Base-by-base conservation (phyloP, 2,888 invertebrate species). In the Lamellibrachia columna region DNA sequence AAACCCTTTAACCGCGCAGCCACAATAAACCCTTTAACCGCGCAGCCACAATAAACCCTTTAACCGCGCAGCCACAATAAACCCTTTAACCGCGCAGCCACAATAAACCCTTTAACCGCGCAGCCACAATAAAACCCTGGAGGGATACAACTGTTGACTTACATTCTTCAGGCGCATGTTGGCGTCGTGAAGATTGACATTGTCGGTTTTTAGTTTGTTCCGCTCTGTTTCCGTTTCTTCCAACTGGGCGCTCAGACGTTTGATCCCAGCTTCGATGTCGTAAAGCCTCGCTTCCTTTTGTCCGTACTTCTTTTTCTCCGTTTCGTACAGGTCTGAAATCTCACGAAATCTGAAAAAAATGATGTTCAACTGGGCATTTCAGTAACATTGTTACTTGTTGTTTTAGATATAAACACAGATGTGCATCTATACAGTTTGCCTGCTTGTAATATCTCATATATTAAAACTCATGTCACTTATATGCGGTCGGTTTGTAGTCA, bases 251-350 rank as follows among this genome's bases (percentile, higher is more conserved):
- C 22, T 2, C n/a, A 75, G 11, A 15, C 6, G 75, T 6, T 75
- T 75, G 11, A 22, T 22, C 22, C 75, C 22, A n/a, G 75, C 75
- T 15, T 75, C 75, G 6, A 75, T 6, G 4, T 75, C 75, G 75
- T 75, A 75, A 75, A 75, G 75, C 75, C 75, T 11, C 22, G n/a
- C 75, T 75, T 75, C 75, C 75, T 75, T 75, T 75, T 75, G 75
- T 6, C 22, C 22, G 22, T 75, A 22, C 75, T 75, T 75, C 22
- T 75, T 75, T 75, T 75, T 75, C 1, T 75, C 75, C 75, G 75
- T 75, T 75, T 75, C 75, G 75, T 75, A 75, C 75, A 75, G 75
- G 15, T 75, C 75, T 75, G 75, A 75, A 75, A 75, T 75, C 75
- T 75, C 75, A 75, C 7, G 75, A 75, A n/a, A 15, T n/a, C 75